Conservation (phyloP, 2,888 invertebrate species). For the Phasia obesa region DNA sequence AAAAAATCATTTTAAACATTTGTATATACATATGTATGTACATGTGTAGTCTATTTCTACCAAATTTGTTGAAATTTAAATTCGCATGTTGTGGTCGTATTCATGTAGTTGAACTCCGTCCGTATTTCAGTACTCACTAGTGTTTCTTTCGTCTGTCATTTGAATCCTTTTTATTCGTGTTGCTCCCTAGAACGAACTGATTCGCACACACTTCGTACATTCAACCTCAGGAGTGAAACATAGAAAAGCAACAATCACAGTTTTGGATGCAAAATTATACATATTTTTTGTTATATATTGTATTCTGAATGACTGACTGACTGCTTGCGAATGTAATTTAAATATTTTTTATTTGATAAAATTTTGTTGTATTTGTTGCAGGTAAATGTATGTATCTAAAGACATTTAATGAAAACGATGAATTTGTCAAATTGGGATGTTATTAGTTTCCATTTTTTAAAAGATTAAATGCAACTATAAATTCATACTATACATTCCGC, state of each 20-base stretch:
- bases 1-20: background rate
- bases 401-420: too few species aligned
- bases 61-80: constrained; percentile 41
- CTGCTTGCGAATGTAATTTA: too few species aligned
- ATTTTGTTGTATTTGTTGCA: too few species aligned
- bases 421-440: too few species aligned
- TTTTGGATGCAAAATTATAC: background rate
- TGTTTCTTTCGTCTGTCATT: constrained; percentile 50
- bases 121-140: constrained; percentile 38
- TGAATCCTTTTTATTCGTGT: constrained; percentile 47
- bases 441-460: too few species aligned
- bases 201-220: background rate
- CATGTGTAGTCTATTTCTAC: background rate
- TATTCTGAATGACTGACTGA: too few species aligned
- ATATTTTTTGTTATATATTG: background rate
- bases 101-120: constrained; percentile 55
- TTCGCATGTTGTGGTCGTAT: constrained; percentile 61
- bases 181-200: constrained; percentile 49
- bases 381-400: too few species aligned
- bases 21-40: background rate
- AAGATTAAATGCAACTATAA: too few species aligned
- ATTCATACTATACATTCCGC: too few species aligned
- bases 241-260: constrained; percentile 51
- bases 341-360: too few species aligned
- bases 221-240: background rate